Conservation (phyloP, 2,888 invertebrate species). For the Zaprionus obscuricornis region DNA sequence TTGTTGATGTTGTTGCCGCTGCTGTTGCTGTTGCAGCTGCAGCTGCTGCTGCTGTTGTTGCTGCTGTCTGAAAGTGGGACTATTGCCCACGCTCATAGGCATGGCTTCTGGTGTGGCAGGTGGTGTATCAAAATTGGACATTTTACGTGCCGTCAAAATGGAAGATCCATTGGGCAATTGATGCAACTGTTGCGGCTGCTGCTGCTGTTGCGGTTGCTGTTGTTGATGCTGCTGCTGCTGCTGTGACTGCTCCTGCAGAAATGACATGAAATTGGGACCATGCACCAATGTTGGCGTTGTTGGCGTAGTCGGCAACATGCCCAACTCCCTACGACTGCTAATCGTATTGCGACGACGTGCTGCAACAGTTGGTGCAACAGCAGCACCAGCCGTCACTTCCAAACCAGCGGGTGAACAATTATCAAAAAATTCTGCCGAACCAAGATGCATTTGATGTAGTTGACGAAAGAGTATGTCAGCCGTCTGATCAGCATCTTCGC, state of each 20-base stretch:
- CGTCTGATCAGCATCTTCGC: conserved; percentile 89
- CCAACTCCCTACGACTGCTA: conserved; percentile 70
- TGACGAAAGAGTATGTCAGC: conserved; percentile 87
- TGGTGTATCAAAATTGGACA: conserved; percentile 83
- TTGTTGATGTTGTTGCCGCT: not conserved
- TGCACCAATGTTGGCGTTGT: conserved; percentile 63
- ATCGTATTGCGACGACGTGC: conserved; percentile 75
- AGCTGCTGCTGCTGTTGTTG: conserved; percentile 44
- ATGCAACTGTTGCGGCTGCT: conserved; percentile 27
- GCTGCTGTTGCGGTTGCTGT: conserved; percentile 38
- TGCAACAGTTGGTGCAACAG: conserved; percentile 27
- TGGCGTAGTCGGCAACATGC: conserved; percentile 77
- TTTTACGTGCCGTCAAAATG: conserved; percentile 68
- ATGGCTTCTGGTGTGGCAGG: conserved; percentile 83
- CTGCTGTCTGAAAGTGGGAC: conserved; percentile 82
- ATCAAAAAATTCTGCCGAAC: conserved; percentile 72
- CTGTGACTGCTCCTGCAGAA: conserved; percentile 24
- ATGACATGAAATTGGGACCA: conserved; percentile 50
- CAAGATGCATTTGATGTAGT: conserved; percentile 74
- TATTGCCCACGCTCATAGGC: conserved; percentile 83
- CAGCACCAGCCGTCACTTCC: conserved; percentile 64
- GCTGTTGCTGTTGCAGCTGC: conserved; percentile 15
- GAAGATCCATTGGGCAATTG: conserved; percentile 41
- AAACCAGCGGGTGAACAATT: conserved; percentile 62
- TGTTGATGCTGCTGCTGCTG: conserved; percentile 22